Base-by-base conservation (phyloP, 2,797 vertebrate species). In the Acanthopagrus latus region DNA sequence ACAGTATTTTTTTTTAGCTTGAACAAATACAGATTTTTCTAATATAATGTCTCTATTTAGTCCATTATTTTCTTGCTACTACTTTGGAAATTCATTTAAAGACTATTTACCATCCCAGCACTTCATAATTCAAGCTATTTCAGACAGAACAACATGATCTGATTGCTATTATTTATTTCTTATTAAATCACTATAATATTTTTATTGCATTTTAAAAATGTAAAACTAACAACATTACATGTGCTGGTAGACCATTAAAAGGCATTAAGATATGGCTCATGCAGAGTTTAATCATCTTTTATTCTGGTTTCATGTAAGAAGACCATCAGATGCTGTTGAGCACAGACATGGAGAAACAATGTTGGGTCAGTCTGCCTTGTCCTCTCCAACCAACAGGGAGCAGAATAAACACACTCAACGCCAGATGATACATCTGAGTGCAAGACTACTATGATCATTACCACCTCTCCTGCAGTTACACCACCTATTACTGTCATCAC, bases 341-440 rank as follows among this genome's bases (percentile, higher is more conserved):
- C 25, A 16, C 5, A 13, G 21, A 75, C 62, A 56, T 44, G 64
- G 18, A 72, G 63, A 57, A 47, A 44, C 38, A 20, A 10, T 69
- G 21, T 29, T 17, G 27, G 10, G 5, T 70, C 23, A 21, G 12
- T 3, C 1, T 84, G 78, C 54, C 64, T 12, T 50, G 23, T 7
- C 48, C 9, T 20, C 16, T 72, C 8, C 41, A 74, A 70, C 76
- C 89, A 78, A 64, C 65, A 86, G 89, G 82, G 79, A 70, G 74
- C 77, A 85, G 55, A 76, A 59, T 47, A 51, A 57, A 71, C 46
- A 29, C 14, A 33, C 33, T 33, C 33, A 33, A 8, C 58, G 23
- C 3, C 7, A 33, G 16, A n/a, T 52, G 16, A 44, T 5, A 27
- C 21, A 56, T 17, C 4, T 21, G 29, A 66, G 43, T 52, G 16